phyloP scores from a whole-genome alignment of 2,113 vertebrate genomes.

The Erpornis zantholeuca region DNA sequence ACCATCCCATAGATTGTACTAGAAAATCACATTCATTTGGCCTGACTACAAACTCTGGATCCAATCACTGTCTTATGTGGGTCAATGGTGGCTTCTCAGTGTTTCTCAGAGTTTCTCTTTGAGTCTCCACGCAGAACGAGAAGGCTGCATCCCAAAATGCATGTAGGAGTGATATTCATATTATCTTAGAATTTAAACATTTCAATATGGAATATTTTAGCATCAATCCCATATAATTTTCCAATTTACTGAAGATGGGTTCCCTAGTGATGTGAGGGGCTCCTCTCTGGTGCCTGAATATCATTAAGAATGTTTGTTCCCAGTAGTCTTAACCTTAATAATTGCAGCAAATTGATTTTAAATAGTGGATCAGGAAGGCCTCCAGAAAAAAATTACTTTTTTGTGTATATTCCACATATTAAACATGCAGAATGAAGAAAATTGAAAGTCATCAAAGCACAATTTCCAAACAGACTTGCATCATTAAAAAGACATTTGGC shows the following conservation, averaged over 20 bases:
- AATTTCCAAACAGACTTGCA: conserved; percentile 36
- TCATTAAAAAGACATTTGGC: conserved; percentile 61
- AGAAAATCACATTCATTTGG: neutral
- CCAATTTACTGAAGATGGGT: neutral
- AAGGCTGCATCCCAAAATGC: neutral
- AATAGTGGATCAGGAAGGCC: neutral
- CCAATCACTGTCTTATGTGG: neutral
- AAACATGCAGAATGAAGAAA: conserved; percentile 24
- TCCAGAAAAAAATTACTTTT: neutral
- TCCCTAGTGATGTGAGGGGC: neutral
- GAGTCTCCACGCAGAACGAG: neutral
- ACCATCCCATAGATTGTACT: neutral
- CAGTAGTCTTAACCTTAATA: neutral
- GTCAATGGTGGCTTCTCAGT: neutral
- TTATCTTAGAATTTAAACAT: neutral
- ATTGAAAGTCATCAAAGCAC: neutral
- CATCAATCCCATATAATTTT: neutral
- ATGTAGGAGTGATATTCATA: neutral
- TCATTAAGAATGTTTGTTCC: neutral
- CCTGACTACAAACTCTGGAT: neutral
- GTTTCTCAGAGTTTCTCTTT: neutral
- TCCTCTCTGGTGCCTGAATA: neutral
- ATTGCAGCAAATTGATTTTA: neutral
- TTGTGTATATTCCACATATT: neutral
- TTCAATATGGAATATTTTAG: neutral